Conservation (phyloP, 2,888 invertebrate genomes). For the Caenorhabditis sp. region DNA sequence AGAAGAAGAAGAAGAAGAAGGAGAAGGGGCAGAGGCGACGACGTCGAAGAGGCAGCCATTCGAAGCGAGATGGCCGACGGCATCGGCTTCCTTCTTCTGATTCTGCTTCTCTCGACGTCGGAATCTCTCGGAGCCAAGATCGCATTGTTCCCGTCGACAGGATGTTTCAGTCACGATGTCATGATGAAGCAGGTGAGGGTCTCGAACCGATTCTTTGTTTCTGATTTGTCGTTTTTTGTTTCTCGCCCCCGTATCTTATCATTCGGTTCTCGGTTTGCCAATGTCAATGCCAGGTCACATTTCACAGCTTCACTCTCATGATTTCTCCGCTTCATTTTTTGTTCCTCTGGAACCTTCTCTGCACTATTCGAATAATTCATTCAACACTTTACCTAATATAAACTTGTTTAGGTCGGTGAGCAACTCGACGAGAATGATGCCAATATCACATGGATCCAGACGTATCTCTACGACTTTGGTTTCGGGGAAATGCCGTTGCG, state of each 20-base stretch:
- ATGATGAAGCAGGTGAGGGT: constrained; percentile 79
- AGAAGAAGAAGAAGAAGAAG: constrained; percentile 9
- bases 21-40: constrained; percentile 16
- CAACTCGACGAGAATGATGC: constrained; percentile 52
- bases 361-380: no score
- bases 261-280: constrained; percentile 8
- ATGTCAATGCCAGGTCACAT: not conserved
- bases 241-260: constrained; percentile 32
- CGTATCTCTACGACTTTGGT: constrained; percentile 78
- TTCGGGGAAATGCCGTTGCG: constrained; percentile 72
- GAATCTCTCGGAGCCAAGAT: constrained; percentile 54
- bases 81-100: constrained; percentile 2
- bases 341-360: no score
- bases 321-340: not conserved
- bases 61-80: constrained; percentile 16
- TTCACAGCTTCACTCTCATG: not conserved
- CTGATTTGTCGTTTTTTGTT: not conserved
- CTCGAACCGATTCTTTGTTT: not conserved
- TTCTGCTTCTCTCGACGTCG: no score
- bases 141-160: constrained; percentile 78
- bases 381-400: no score
- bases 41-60: constrained; percentile 17
- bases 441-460: constrained; percentile 79
- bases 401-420: constrained; percentile 59
- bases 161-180: constrained; percentile 79